A percentile compares a stretch with the other conserved stretches of the same genome.
These are phyloP conservation scores for Xanthia icteritia DNA, from an alignment of 2,888 invertebrate species.

Conservation along the genomic window DNA sequence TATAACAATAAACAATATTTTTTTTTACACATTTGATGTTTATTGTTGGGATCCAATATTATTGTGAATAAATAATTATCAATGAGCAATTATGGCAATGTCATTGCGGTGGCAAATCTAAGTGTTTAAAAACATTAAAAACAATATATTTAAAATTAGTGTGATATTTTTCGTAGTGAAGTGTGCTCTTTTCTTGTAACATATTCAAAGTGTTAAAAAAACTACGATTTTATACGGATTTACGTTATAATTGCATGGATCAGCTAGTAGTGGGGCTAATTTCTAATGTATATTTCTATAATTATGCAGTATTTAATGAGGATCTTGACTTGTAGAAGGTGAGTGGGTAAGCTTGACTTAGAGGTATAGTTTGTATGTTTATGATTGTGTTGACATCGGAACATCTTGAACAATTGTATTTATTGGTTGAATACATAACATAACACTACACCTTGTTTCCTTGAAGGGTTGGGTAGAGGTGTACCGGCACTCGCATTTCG, in stretches of 20 bases:
- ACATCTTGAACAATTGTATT: slow-evolving; percentile 19
- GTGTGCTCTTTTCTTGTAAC: slow-evolving; percentile 44
- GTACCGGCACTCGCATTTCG: too few species aligned
- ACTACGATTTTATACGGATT: slow-evolving; percentile 31
- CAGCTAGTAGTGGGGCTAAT: slow-evolving; percentile 55
- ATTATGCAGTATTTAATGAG: slow-evolving; percentile 56
- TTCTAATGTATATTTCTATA: slow-evolving; percentile 54
- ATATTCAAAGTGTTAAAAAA: slow-evolving; percentile 39
- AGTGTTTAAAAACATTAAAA: slow-evolving; percentile 20
- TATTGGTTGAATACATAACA: slow-evolving; percentile 21
- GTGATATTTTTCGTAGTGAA: slow-evolving; percentile 25
- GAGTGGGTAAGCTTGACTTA: slow-evolving; percentile 47
- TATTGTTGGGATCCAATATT: slow-evolving; percentile 58
- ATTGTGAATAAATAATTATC: slow-evolving; percentile 60
- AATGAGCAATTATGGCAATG: slow-evolving; percentile 52
- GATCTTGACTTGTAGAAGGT: slow-evolving; percentile 63
- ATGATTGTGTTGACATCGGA: slow-evolving; percentile 33
- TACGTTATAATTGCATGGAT: slow-evolving; percentile 32
- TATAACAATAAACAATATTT: slow-evolving; percentile 67
- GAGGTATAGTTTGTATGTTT: slow-evolving; percentile 32
- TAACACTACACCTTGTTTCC: too few species aligned
- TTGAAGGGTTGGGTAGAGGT: too few species aligned
- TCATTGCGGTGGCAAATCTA: slow-evolving; percentile 37
- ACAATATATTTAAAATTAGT: slow-evolving; percentile 19
- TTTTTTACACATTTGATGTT: slow-evolving; percentile 61